These are phyloP conservation scores for Medauroidea extradentata DNA, from an alignment of 1,140 invertebrate genomes.

Conservation along the genomic window DNA sequence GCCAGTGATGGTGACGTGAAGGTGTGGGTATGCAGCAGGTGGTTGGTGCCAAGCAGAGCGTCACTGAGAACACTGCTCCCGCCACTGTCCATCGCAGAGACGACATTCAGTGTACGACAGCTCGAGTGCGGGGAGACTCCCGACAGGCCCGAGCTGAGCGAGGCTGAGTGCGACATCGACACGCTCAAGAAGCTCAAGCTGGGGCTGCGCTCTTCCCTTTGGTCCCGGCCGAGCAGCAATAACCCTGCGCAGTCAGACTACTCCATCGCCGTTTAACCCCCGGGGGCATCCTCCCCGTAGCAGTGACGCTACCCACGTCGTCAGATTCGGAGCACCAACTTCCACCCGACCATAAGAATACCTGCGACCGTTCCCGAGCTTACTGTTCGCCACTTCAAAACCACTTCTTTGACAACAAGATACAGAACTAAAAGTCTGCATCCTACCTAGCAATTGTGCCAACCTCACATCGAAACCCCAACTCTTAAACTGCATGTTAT, in stretches of 20 bases:
- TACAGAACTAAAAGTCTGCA: too few relatives aligned
- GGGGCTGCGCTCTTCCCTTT: slow-evolving; percentile 63
- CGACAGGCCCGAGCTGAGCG: slow-evolving; percentile 56
- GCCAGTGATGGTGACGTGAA: too few relatives aligned
- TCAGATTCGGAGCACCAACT: too few relatives aligned
- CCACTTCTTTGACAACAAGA: too few relatives aligned
- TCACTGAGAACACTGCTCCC: slow-evolving; percentile 55
- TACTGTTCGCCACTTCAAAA: too few relatives aligned
- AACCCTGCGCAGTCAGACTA: slow-evolving; percentile 49
- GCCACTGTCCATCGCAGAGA: slow-evolving; percentile 56
- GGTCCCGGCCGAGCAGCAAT: slow-evolving; percentile 54
- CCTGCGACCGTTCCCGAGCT: too few relatives aligned
- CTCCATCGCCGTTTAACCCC: slow-evolving; percentile 57
- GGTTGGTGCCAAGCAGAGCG: slow-evolving; percentile 56
- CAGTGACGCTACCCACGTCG: too few relatives aligned
- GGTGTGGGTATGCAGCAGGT: slow-evolving; percentile 47
- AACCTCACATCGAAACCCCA: too few relatives aligned
- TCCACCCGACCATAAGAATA: too few relatives aligned
- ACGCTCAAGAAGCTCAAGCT: slow-evolving; percentile 71
- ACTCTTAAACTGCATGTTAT: too few relatives aligned
- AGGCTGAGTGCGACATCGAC: slow-evolving; percentile 69
- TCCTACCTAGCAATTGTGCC: too few relatives aligned
- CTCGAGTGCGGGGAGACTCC: slow-evolving; percentile 35
- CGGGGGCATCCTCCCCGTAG: too few relatives aligned
- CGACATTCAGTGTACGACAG: slow-evolving; percentile 48